Percentiles rank a stretch among this genome's conserved stretches.
phyloP scores from a whole-genome alignment of 2,113 vertebrate genomes.

The Lutjanus erythropterus region DNA sequence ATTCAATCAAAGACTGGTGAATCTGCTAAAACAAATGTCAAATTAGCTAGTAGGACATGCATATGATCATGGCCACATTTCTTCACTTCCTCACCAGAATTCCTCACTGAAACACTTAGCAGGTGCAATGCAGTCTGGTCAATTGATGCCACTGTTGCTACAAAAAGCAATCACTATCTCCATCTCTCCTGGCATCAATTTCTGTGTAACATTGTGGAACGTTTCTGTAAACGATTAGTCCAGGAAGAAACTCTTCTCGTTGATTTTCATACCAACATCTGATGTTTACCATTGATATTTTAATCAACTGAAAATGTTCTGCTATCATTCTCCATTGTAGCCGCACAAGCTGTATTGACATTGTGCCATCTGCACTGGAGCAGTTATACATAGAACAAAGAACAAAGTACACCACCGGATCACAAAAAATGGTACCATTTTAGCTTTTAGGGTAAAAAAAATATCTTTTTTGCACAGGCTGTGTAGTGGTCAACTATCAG shows the following conservation, averaged over 20 bases:
- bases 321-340: slow-evolving; percentile 6
- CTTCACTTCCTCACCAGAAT: too few relatives aligned
- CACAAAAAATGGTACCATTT: neutral
- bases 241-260: neutral
- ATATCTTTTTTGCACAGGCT: neutral
- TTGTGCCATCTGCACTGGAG: neutral
- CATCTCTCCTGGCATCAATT: neutral
- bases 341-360: slow-evolving; percentile 6
- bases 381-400: neutral
- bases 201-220: neutral
- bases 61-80: neutral
- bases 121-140: neutral
- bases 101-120: neutral
- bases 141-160: neutral
- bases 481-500: neutral
- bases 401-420: neutral
- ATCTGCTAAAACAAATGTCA: neutral
- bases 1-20: neutral
- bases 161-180: neutral
- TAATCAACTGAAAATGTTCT: slow-evolving; percentile 28
- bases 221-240: neutral
- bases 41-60: neutral
- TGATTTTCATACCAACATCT: slow-evolving; percentile 20
- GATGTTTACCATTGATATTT: slow-evolving; percentile 26
- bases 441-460: neutral